Base-by-base conservation (phyloP, 1,140 invertebrate species). In the Caenorhabditis inopinata region DNA sequence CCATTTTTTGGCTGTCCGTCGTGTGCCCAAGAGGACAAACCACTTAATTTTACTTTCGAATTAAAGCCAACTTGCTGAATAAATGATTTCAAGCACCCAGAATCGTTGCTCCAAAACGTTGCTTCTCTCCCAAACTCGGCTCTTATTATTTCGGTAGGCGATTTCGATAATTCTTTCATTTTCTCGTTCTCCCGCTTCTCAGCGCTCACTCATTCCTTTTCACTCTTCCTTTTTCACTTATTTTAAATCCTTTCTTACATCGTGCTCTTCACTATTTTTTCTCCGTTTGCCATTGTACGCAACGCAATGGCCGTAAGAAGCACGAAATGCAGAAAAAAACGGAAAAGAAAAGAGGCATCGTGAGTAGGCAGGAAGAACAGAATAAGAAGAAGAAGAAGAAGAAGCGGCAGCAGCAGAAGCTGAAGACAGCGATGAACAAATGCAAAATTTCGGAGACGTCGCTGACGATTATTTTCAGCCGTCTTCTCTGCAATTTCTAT, bases 201-300 rank as follows among this genome's bases (percentile, higher is more conserved):
- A 47, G 42, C 45, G 23, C 48, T 47, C 12, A 46, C 42, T 47
- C 46, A 46, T 75, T 75, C 18, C 11, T 47, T 45, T 75, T 75
- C 25, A n/a, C 46, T 47, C 46, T 48, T 47, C 73, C 11, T 18
- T 45, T 9, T 75, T 45, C 48, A 46, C 46, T 75, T 48, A 75
- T 75, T 68, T 32, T 68, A 68, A 68, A 68, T 68, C 58, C 58
- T 68, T 42, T 68, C 58, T 32, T 58, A 16, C 58, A 68, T 68
- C 58, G 58, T 68, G 58, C 58, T 68, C 58, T 68, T 68, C 58
- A 68, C 58, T 68, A 68, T 68, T 68, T 68, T 58, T 42, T 9
- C 53, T 16, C 14, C 27, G 27, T 58, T 68, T 68, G 58, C 58
- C 58, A 68, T 68, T 68, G 58, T 68, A 68, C 58, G 58, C 58